Conservation (phyloP, 1,140 invertebrate species). For the Pogonognathellus flavescens region DNA sequence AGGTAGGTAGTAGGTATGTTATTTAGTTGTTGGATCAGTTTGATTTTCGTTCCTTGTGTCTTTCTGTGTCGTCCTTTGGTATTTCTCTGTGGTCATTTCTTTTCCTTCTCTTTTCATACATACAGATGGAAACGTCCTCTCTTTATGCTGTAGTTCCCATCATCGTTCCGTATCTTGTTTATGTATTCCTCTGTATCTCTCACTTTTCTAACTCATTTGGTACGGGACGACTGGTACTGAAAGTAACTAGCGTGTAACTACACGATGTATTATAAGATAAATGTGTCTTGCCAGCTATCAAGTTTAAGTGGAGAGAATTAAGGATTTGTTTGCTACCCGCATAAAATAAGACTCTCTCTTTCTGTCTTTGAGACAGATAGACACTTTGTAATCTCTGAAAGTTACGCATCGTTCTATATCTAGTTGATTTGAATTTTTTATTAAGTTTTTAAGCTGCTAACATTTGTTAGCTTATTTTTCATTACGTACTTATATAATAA, state of each 20-base stretch:
- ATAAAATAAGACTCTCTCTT: constrained; percentile 19
- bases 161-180: too few species aligned
- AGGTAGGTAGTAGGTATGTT: too few species aligned
- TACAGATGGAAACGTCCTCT: too few species aligned
- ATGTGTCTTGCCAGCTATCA: constrained; percentile 19
- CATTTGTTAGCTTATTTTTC: background rate
- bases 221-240: background rate
- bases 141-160: too few species aligned
- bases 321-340: constrained; percentile 27
- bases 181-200: too few species aligned
- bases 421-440: background rate
- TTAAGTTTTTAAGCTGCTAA: background rate
- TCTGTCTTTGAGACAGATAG: background rate
- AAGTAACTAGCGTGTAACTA: constrained; percentile 34
- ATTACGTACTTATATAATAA: background rate
- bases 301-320: constrained; percentile 37
- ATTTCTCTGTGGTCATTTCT: background rate
- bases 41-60: constrained; percentile 1
- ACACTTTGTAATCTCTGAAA: too few species aligned
- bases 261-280: background rate
- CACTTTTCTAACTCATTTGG: constrained; percentile 23
- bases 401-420: background rate
- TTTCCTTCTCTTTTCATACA: background rate
- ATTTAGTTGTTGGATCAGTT: constrained; percentile 9
- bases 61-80: background rate